A percentile compares a stretch with the other conserved stretches of the same genome.
These are phyloP conservation scores for Drosophila formosana DNA, from an alignment of 2,888 invertebrate species.

Conservation along the genomic window DNA sequence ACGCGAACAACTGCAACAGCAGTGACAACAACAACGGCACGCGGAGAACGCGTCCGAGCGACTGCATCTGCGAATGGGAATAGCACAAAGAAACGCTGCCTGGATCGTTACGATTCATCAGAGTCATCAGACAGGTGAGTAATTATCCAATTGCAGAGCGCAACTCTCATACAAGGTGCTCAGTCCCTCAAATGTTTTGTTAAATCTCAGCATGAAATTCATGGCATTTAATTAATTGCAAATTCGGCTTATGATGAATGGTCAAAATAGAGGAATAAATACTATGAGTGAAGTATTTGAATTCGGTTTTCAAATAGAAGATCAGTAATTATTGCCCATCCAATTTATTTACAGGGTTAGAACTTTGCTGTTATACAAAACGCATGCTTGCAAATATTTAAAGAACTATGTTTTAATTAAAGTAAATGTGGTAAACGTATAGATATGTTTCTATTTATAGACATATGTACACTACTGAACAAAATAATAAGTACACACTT, in stretches of 20 bases:
- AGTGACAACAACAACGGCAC: conserved; percentile 23
- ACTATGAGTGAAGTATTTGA: background rate
- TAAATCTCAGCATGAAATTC: background rate
- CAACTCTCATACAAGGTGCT: background rate
- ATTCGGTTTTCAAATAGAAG: too few relatives aligned
- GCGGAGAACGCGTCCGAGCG: conserved; percentile 85
- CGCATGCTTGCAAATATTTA: too few relatives aligned
- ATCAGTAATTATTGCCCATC: background rate
- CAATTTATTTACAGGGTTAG: too few relatives aligned
- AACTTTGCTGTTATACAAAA: too few relatives aligned
- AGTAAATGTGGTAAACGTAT: too few relatives aligned
- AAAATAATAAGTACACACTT: too few relatives aligned
- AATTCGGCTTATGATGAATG: background rate
- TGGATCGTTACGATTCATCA: conserved; percentile 96
- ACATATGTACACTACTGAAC: too few relatives aligned
- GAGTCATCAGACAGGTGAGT: conserved; percentile 96
- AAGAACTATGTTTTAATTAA: too few relatives aligned
- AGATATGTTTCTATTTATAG: too few relatives aligned
- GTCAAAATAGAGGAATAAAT: background rate
- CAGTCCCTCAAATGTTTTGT: background rate
- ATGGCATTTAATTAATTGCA: background rate
- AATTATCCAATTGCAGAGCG: conserved; percentile 5
- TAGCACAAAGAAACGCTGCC: conserved; percentile 90
- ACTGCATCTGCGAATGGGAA: conserved; percentile 86
- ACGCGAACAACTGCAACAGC: conserved; percentile 21